These are phyloP conservation scores for Agrochola lychnidis DNA, from an alignment of 2,888 invertebrate genomes.

Conservation along the genomic window DNA sequence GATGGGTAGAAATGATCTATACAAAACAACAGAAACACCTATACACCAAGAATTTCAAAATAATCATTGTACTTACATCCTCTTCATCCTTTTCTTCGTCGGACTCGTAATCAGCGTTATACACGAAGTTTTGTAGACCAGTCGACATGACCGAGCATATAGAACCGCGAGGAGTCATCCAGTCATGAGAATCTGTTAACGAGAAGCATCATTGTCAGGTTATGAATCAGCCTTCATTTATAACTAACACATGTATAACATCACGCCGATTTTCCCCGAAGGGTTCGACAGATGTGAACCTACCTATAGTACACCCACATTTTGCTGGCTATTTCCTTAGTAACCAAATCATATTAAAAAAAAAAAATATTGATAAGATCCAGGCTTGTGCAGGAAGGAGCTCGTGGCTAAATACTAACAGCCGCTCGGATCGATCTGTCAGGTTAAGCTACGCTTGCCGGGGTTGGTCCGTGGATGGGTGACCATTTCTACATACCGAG, in stretches of 20 bases:
- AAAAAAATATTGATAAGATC: background rate
- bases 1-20: background rate
- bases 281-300: background rate
- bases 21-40: background rate
- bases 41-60: background rate
- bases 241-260: background rate
- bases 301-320: background rate
- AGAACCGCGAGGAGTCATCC: constrained; percentile 87
- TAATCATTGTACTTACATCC: constrained; percentile 71
- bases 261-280: background rate
- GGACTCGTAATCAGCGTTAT: constrained; percentile 81
- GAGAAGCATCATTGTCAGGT: background rate
- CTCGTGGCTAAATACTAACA: too few relatives aligned
- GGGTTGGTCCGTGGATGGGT: too few relatives aligned
- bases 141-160: constrained; percentile 85
- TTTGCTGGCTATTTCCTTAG: background rate
- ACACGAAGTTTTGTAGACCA: constrained; percentile 83
- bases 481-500: too few relatives aligned
- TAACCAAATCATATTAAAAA: background rate
- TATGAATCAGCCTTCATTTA: background rate
- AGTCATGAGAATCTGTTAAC: constrained; percentile 82
- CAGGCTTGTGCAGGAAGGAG: background rate
- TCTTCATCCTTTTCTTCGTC: constrained; percentile 82
- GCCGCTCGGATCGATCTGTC: too few relatives aligned
- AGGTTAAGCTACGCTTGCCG: too few relatives aligned